phyloP scores from a whole-genome alignment of 2,888 invertebrate species.

The Eristalinus sepulchralis region DNA sequence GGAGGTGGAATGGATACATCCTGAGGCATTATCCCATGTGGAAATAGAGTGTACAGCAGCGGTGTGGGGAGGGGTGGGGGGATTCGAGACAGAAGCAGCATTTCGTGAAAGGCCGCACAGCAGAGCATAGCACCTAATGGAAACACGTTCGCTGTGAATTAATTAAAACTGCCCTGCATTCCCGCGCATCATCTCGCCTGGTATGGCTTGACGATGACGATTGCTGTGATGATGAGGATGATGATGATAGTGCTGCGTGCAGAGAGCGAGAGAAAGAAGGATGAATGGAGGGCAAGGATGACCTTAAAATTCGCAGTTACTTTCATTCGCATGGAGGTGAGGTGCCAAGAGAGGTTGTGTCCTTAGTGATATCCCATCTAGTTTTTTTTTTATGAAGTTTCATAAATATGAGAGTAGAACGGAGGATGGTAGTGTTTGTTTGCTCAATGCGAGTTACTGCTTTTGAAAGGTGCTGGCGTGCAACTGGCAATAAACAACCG shows the following conservation, averaged over 20 bases:
- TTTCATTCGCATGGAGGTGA: slow-evolving; percentile 32
- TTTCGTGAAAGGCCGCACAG: background rate
- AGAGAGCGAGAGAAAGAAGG: background rate
- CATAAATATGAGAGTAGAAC: slow-evolving; percentile 47
- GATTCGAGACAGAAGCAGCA: slow-evolving; percentile 13
- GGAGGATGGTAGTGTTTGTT: slow-evolving; percentile 43
- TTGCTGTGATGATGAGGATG: slow-evolving; percentile 37
- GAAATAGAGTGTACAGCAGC: slow-evolving; percentile 27
- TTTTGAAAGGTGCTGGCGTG: slow-evolving; percentile 2
- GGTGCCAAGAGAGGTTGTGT: slow-evolving; percentile 36
- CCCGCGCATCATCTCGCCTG: slow-evolving; percentile 1
- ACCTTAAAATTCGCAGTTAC: slow-evolving; percentile 53
- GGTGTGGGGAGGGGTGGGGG: background rate
- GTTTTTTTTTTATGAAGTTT: slow-evolving; percentile 50
- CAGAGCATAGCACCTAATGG: slow-evolving; percentile 16
- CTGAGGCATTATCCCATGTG: slow-evolving; percentile 10
- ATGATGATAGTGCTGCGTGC: slow-evolving; percentile 23
- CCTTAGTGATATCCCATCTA: slow-evolving; percentile 37
- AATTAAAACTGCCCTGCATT: slow-evolving; percentile 65
- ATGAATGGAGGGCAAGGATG: background rate
- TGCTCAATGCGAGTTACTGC: background rate
- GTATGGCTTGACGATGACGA: slow-evolving; percentile 33
- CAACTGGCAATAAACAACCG: slow-evolving; percentile 1
- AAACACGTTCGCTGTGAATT: slow-evolving; percentile 58
- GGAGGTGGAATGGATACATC: slow-evolving; percentile 31